Evolutionary conservation across 2,113 vertebrate species (phyloP).

Genomic region (Cryptotis parvus): DNA sequence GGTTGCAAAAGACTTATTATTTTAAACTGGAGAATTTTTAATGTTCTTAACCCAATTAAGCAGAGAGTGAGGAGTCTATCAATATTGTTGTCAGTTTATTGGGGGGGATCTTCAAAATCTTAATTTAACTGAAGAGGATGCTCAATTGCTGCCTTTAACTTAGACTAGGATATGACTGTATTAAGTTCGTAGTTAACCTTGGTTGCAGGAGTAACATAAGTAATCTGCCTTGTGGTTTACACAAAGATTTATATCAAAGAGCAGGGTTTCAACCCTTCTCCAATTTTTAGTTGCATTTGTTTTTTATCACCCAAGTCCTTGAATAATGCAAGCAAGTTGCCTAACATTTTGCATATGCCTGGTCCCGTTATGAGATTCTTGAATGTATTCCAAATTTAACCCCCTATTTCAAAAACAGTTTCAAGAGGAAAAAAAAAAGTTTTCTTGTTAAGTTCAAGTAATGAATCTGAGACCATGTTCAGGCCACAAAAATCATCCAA

Average conservation of each 20-base stretch:
- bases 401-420: constrained; percentile 50
- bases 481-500: constrained; percentile 74
- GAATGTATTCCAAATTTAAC: constrained; percentile 17
- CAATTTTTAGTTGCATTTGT: constrained; percentile 56
- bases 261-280: neutral
- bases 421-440: constrained; percentile 46
- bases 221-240: constrained; percentile 43
- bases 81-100: constrained; percentile 70
- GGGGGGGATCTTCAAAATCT: constrained; percentile 75
- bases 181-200: constrained; percentile 55
- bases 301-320: constrained; percentile 42
- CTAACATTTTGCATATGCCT: neutral
- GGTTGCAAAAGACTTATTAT: constrained; percentile 79
- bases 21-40: constrained; percentile 82
- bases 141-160: constrained; percentile 65
- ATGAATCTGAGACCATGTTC: constrained; percentile 53
- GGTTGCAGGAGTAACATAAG: neutral
- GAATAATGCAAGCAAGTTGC: neutral
- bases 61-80: constrained; percentile 74
- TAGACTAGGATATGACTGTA: neutral
- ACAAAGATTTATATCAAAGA: constrained; percentile 41
- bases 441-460: constrained; percentile 65
- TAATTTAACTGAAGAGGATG: constrained; percentile 60
- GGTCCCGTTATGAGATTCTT: neutral
- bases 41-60: constrained; percentile 81